A percentile compares a stretch with the other conserved stretches of the same genome.
phyloP scores from a whole-genome alignment of 2,888 invertebrate species.

The Stenolophus ochropezus region DNA sequence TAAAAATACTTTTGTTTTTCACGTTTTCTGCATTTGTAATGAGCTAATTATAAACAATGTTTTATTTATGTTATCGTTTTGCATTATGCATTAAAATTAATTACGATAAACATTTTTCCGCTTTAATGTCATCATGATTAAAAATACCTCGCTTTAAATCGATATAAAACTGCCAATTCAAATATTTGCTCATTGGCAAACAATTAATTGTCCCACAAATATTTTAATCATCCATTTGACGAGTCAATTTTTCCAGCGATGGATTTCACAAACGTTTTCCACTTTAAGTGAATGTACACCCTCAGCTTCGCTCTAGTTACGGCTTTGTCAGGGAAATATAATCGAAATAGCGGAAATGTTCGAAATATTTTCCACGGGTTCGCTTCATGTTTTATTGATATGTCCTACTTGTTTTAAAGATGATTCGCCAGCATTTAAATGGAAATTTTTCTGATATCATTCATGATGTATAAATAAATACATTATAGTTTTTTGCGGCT shows the following conservation, averaged over 20 bases:
- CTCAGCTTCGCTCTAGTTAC: neutral
- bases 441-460: neutral
- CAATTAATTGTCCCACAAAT: neutral
- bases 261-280: neutral
- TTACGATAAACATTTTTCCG: neutral
- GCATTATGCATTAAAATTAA: neutral
- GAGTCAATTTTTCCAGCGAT: neutral
- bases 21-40: no score
- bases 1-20: no score
- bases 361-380: neutral
- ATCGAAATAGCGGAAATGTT: neutral
- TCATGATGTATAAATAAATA: neutral
- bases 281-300: neutral
- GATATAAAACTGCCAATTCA: neutral
- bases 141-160: neutral
- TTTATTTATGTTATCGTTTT: no score
- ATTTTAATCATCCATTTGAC: neutral
- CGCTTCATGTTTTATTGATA: neutral
- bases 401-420: constrained; percentile 1
- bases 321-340: neutral
- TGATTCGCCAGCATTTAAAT: neutral
- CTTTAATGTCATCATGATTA: neutral
- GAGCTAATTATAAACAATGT: no score
- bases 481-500: neutral
- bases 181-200: neutral